These are phyloP conservation scores for Gibbula magus DNA, from an alignment of 2,888 invertebrate species.

Conservation along the genomic window DNA sequence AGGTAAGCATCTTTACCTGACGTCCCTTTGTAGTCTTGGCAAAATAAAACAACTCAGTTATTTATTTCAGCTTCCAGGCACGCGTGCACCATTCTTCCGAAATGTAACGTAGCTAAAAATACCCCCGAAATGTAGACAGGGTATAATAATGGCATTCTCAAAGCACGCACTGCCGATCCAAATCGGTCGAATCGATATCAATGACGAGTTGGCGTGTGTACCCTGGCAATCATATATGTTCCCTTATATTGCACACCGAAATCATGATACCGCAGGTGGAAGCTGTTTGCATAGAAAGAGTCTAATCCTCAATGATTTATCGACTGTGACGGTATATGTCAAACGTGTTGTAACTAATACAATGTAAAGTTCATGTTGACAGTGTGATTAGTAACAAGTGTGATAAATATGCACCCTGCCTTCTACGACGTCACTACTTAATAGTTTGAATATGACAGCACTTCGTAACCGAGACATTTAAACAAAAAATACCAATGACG, in stretches of 20 bases:
- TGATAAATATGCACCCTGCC: too few species aligned
- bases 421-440: too few species aligned
- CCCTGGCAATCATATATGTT: neutral
- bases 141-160: neutral
- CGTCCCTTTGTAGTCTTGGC: neutral
- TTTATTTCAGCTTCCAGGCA: neutral
- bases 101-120: neutral
- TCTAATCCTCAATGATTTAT: neutral
- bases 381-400: too few species aligned
- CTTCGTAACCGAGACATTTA: too few species aligned
- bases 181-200: neutral
- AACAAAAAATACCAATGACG: too few species aligned
- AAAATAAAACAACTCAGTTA: neutral
- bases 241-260: neutral
- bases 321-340: neutral
- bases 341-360: neutral
- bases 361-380: too few species aligned
- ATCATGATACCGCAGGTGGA: neutral
- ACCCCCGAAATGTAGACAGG: neutral
- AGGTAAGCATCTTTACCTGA: too few species aligned
- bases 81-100: conserved; percentile 3
- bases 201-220: neutral
- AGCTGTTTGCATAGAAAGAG: neutral
- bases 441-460: too few species aligned
- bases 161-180: conserved; percentile 1